Evolutionary conservation across 2,113 vertebrate genomes (phyloP).

Genomic region (Prunella himalayana): DNA sequence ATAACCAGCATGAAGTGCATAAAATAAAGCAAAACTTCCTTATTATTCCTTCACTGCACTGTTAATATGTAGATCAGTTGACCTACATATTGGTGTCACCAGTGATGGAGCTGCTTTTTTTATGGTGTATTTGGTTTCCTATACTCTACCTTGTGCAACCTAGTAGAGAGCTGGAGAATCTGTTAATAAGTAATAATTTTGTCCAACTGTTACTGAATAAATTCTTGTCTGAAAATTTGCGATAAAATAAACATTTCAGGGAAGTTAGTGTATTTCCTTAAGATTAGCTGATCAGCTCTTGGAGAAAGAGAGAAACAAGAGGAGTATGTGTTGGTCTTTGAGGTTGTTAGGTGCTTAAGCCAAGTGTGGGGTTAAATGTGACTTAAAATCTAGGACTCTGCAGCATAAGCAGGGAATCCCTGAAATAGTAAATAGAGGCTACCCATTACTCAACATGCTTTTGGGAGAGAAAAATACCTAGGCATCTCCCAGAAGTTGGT

Average conservation of each 20-base stretch:
- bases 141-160: rapidly evolving
- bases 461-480: not conserved
- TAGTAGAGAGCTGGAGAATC: not conserved
- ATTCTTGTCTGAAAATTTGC: not conserved
- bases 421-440: not conserved
- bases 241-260: not conserved
- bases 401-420: not conserved
- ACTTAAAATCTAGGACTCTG: not conserved
- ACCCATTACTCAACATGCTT: not conserved
- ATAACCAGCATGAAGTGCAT: not conserved
- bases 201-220: not conserved
- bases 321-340: not conserved
- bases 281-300: not conserved
- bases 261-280: not conserved
- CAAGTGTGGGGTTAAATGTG: not conserved
- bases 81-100: not conserved
- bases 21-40: not conserved
- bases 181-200: not conserved
- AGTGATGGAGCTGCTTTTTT: not conserved
- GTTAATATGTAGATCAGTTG: not conserved
- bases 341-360: not conserved
- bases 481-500: not conserved
- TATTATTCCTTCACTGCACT: not conserved
- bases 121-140: not conserved
- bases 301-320: not conserved